These are phyloP conservation scores for Grammomys surdaster DNA, from an alignment of 2,113 vertebrate genomes.

Conservation along the genomic window DNA sequence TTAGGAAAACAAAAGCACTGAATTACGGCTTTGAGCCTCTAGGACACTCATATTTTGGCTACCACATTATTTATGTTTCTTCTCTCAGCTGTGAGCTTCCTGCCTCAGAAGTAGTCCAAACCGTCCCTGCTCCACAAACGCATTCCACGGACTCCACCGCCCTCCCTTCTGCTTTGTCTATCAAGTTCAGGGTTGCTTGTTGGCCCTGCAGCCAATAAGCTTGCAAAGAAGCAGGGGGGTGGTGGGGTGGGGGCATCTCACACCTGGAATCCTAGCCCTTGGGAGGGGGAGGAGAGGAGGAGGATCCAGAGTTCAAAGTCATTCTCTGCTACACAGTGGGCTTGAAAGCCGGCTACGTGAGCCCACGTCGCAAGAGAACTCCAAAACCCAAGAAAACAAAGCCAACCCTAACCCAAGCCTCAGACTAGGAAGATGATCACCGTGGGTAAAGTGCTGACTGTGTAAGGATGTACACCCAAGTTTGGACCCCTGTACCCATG, in stretches of 20 bases:
- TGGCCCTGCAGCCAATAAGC: not conserved
- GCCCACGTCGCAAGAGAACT: not conserved
- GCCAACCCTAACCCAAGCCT: not conserved
- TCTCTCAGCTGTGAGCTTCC: conserved; percentile 36
- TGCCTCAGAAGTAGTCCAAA: conserved; percentile 9
- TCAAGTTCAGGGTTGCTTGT: conserved; percentile 14
- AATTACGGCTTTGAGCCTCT: conserved; percentile 48
- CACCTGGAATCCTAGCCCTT: not conserved
- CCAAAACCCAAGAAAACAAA: not conserved
- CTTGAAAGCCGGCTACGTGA: not conserved
- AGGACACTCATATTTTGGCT: conserved; percentile 24
- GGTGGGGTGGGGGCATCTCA: not conserved
- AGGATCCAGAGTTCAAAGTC: not conserved
- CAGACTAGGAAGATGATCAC: too few species aligned
- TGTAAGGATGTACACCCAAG: not conserved
- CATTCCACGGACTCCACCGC: not conserved
- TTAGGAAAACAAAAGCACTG: not conserved
- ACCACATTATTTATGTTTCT: conserved; percentile 10
- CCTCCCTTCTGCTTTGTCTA: not conserved
- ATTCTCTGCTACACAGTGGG: not conserved
- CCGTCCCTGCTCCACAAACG: not conserved
- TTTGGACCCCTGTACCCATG: not conserved
- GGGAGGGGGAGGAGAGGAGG: not conserved
- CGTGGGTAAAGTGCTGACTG: not conserved
- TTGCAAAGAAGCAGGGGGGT: not conserved